Base-by-base conservation (phyloP, 1,140 invertebrate genomes). In the Tachypleus tridentatus region DNA sequence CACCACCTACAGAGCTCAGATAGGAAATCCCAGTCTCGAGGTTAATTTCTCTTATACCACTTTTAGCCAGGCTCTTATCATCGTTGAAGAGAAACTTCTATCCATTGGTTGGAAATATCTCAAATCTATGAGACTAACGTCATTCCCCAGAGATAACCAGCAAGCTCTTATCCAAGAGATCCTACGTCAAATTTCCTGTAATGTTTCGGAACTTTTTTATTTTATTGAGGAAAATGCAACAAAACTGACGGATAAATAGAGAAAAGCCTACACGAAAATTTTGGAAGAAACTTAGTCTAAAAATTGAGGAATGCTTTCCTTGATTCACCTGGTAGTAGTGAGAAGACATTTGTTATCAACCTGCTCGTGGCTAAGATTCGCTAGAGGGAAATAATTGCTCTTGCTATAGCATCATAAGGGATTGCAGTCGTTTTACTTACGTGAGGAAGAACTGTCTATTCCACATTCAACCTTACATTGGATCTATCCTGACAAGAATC, bases 401-500 rank as follows among this genome's bases (percentile, higher is more conserved):
- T 81, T 5, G 77, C 77, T 4, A 70, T 80, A 53, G 80, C 80
- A 59, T 80, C 77, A 51, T 81, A 80, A 47, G 80, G 80, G 61
- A 82, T 83, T 58, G 80, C 81, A 49, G 79, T 80, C 29, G 80
- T 77, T 54, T 72, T 82, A 47, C 64, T 83, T 61, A 62, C 72
- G 61, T 75, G 76, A 67, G 81, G 81, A n/a, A 66, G 75, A 73
- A 83, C 80, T 51, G 76, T 76, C 60, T 78, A 82, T 75, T 80
- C 75, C 3, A 72, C 74, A 61, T 78, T 83, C 51, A 80, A 80
- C 70, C 61, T 80, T 10, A 74, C 77, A 29, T 60, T 78, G 4
- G 56, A 70, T 7, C 70, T 10, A 59, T 58, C 6, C 69, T 69
- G 58, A 76, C 49, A 63, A 71, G 75, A 67, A 64, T 29, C n/a